Evolutionary conservation across 2,113 vertebrate genomes (phyloP), one percentile per base, ranked within the genome.

Genomic region (Blennius ocellaris): DNA sequence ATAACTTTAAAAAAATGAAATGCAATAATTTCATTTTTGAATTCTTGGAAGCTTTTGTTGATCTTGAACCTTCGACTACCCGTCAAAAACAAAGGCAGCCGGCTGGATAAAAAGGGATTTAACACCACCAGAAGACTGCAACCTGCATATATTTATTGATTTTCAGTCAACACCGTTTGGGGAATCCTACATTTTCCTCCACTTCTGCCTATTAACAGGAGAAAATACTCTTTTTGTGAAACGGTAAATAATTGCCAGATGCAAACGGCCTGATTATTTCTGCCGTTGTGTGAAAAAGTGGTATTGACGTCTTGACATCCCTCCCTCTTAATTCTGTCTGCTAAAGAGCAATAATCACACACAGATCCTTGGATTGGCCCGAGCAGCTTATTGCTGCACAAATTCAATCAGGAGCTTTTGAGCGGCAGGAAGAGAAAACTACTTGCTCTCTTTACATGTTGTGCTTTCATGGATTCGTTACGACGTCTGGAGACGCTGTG

Each of bases 321-420:
- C 7, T 36, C n/a, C n/a, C 62, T 15, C 43, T 60, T 12, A 53
- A 51, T 6, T 62, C 50, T 58, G 16, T 69, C 65, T 62, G 12
- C 2, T 53, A 54, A n/a, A 58, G 49, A 40, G 36, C 63, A 39
- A 6, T 76, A 55, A 78, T 78, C 62, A 66, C 51, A 49, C 59
- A 53, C 40, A 21, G 58, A 63, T 73, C 53, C 43, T 57, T 63
- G 49, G 8, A 73, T 76, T 67, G 44, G n/a, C 47, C 64, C 71
- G 74, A 63, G 21, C 21, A 73, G 38, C 48, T 58, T 47, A 61
- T 56, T 73, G 63, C 11, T n/a, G 47, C 15, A 64, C 8, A 40
- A 73, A 58, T 73, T 73, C 16, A 60, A 57, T 69, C 30, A 50
- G 66, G 16, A 68, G 76, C 53, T 76, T 64, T 59, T 62, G 54